Evolutionary conservation across 2,888 invertebrate genomes (phyloP), one percentile per base, ranked within the genome.

Genomic region (Calameuta idolon): DNA sequence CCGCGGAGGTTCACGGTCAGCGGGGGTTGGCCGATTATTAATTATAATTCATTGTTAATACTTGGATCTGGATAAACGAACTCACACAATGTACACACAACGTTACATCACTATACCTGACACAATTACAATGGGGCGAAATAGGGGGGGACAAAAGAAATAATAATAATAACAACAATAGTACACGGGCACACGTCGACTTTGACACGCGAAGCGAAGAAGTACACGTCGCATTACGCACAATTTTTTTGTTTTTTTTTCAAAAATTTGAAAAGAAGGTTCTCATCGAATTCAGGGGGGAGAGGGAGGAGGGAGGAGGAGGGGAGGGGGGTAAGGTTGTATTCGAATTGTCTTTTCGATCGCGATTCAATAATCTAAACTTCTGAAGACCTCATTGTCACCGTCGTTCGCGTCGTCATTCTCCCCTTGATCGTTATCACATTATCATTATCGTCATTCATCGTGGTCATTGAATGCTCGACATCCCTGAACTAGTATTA

Each of bases 21-120:
- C 83, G 82, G 83, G 79, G 82, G 81, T 84, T 82, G 83, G 79
- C 81, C 79, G 79, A 76, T 80, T 79, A 40, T 80, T 73, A 69
- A 79, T 76, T 77, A 78, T 74, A 81, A 89, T 84, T 86, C 80
- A 81, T 87, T 88, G 84, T 87, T 88, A 81, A 83, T 81, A 80
- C 79, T 83, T 79, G 79, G 80, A 80, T 81, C 79, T 69, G 69
- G 69, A 69, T 69, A 40, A 81, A 84, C 15, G 15, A 15, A 40
- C 15, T 40, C 40, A 40, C 40, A 40, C 40, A 40, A 40, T 15
- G 40, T 40, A 77, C 77, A 75, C 77, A 40, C 77, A 75, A 77
- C 40, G 40, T 40, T 15, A 40, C 40, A 40, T 40, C 40, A 40
- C 40, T 40, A 40, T 40, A 40, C 40, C 40, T 40, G 40, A 40